phyloP scores from a whole-genome alignment of 2,113 vertebrate genomes.

The Donacobius atricapilla region DNA sequence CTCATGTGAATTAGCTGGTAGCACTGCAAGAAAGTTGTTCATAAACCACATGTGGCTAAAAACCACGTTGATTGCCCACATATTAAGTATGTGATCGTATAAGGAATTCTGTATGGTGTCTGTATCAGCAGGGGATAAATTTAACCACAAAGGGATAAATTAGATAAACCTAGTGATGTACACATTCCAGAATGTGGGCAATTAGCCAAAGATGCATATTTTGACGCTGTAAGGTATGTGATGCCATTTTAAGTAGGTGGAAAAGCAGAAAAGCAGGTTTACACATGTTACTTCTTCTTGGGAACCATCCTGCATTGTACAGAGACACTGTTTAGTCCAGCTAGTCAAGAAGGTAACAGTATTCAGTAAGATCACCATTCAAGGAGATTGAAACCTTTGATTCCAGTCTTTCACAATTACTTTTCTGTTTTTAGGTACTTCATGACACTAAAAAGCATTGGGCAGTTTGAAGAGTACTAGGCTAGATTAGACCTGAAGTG shows the following conservation, averaged over 20 bases:
- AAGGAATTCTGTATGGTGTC: not conserved
- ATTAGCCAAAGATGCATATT: constrained; percentile 45
- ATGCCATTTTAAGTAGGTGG: constrained; percentile 48
- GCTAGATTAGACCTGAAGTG: not conserved
- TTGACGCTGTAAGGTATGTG: not conserved
- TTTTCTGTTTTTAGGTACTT: not conserved
- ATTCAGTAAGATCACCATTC: not conserved
- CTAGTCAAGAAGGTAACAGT: not conserved
- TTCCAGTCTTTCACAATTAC: not conserved
- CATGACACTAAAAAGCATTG: not conserved
- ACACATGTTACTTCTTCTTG: not conserved
- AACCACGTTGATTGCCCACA: not conserved
- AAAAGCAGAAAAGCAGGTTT: constrained; percentile 49
- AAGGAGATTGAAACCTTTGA: not conserved
- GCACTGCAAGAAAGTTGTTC: not conserved
- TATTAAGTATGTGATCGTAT: not conserved
- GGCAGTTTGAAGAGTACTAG: not conserved
- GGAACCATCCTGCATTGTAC: not conserved
- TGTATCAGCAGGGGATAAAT: constrained; percentile 10
- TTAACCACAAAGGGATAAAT: constrained; percentile 16
- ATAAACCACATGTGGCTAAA: not conserved
- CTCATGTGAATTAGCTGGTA: not conserved
- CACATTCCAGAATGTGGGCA: not conserved
- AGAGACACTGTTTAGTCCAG: not conserved
- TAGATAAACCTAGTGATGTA: not conserved